Evolutionary conservation across 2,113 vertebrate genomes (phyloP), one percentile per base, ranked within the genome.

Genomic region (Psittacula cyanocephala): DNA sequence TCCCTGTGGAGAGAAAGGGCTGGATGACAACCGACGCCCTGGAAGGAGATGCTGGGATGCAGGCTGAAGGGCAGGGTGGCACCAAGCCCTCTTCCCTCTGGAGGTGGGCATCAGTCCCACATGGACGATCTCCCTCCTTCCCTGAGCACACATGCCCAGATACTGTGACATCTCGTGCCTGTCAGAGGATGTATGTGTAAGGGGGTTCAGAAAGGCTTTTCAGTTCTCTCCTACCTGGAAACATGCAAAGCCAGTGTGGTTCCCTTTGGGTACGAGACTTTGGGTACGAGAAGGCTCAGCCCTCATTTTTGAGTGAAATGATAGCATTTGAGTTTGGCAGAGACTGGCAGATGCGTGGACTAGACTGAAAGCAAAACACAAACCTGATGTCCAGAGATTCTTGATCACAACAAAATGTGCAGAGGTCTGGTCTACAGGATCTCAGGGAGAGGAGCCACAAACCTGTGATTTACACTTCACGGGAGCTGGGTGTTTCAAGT

Each of bases 121-220:
- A 0, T 24, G 41, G 79, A 9, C 2, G 1, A 55, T 49, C 10
- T 79, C 27, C 12, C 17, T 68, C n/a, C 10, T 25, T 52, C 17
- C 60, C n/a, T 2, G 1, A 19, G 14, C 27, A 9, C 15, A 31
- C 1, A 0, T 52, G 33, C 10, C 28, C 44, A 60, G 11, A 5
- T 8, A 6, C 28, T 35, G 59, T 49, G 41, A 41, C 44, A 23
- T 22, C 41, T 67, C 2, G 0, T 55, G 25, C 44, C 33, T 23
- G 60, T 57, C 52, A 37, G 35, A 60, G 25, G 25, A 50, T 83
- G 22, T 16, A 29, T 25, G 44, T 33, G 22, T 13, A 24, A 41
- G 44, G 1, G 3, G 63, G 25, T 49, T 49, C 39, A 49, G 55
- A 43, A 53, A 29, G 11, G 10, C 29, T 70, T 41, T 37, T 37